Evolutionary conservation across 2,888 invertebrate genomes (phyloP), one percentile per base, ranked within the genome.

Genomic region (Epinotia bilunana): DNA sequence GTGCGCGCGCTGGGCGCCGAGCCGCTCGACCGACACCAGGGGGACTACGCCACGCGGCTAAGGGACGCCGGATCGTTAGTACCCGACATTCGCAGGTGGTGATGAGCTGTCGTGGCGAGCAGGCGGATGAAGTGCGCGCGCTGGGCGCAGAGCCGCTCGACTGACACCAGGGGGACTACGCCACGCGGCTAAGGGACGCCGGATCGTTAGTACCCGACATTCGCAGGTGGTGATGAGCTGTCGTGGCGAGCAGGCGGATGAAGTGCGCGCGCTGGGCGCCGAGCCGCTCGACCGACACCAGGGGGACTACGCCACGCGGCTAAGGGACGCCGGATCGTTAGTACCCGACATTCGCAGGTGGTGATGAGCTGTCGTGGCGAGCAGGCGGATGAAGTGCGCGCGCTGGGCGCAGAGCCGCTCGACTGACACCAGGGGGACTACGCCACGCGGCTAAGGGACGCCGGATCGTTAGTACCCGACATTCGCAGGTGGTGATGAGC

Each of bases 121-220:
- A 97, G 55, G 87, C 95, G 23, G 91, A 94, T 70, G 84, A 96
- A 64, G 95, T 98, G 11, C 87, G 91, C 78, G 89, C 93, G 75
- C 88, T 98, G 61, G 97, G 97, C 20, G 96, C 97, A 0, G 95
- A 96, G 77, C 96, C 96, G 28, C 95, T 98, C 74, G 97, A 98
- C 93, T 98, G 99, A 80, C 95, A 95, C 80, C 93, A 80, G 91
- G 87, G 94, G 16, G 95, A 95, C 79, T 96, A 95, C 79, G 93
- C 95, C 76, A 88, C 91, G 55, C 91, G 94, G 79, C 91, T 98
- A 23, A 91, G 92, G 76, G 89, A 90, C 39, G 94, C 95, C 83
- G 97, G 96, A 78, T 97, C 96, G 95, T 86, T 72, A 84, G 85
- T 83, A 49, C 53, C n/a, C 13, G 6, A n/a, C 53, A 33, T 39